These are phyloP conservation scores for Pseudomyrmex dendroicus DNA, from an alignment of 1,140 invertebrate species.

Conservation along the genomic window DNA sequence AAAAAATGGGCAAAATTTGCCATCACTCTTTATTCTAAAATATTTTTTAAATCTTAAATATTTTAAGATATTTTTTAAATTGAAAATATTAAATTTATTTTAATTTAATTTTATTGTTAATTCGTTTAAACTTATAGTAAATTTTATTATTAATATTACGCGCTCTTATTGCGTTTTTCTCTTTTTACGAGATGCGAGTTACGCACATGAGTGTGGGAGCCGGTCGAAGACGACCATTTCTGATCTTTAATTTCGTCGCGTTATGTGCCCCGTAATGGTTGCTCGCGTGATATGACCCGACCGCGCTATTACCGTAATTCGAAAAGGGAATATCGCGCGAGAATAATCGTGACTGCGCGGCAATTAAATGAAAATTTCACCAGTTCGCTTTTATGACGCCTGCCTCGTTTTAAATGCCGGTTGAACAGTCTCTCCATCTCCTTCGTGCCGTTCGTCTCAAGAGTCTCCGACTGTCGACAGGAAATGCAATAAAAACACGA, in stretches of 20 bases:
- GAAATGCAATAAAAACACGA: constrained; percentile 38
- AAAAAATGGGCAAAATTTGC: too few relatives aligned
- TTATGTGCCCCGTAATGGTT: neutral
- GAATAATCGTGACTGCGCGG: neutral
- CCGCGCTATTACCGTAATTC: constrained; percentile 22
- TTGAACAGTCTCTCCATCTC: too few relatives aligned
- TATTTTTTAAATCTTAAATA: too few relatives aligned
- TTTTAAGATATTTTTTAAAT: too few relatives aligned
- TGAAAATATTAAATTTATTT: too few relatives aligned
- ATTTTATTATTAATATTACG: too few relatives aligned
- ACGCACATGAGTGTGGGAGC: neutral
- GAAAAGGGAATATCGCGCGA: constrained; percentile 24
- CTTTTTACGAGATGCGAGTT: neutral
- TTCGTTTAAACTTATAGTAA: too few relatives aligned
- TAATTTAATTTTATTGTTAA: too few relatives aligned
- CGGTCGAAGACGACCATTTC: neutral
- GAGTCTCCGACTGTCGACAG: constrained; percentile 8
- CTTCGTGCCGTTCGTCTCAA: neutral
- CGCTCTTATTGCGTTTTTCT: neutral
- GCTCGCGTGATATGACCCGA: neutral
- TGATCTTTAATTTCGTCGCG: constrained; percentile 3
- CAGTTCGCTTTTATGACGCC: neutral
- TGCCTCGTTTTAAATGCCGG: neutral
- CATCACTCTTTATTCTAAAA: too few relatives aligned
- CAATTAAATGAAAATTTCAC: constrained; percentile 13